Evolutionary conservation across 2,113 vertebrate species (phyloP).

Genomic region (Pithys albifrons): DNA sequence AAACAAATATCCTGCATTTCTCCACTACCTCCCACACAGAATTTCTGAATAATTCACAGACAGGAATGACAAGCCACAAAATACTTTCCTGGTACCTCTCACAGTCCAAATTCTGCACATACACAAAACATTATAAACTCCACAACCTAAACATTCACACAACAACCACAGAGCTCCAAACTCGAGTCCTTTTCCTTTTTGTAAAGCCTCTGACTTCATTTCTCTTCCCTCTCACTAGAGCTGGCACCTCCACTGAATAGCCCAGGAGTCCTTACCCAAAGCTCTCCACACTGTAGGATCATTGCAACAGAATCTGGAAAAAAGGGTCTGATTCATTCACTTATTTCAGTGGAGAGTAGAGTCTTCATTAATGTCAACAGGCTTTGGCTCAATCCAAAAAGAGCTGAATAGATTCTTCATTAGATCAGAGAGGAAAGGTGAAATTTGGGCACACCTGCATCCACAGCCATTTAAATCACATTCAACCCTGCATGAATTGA

Average conservation of each 20-base stretch:
- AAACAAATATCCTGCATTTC: not conserved
- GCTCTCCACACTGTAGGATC: not conserved
- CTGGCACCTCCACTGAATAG: not conserved
- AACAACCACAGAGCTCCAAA: not conserved
- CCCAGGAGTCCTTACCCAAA: not conserved
- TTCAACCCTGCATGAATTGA: not conserved
- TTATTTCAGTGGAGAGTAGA: not conserved
- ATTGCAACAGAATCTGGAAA: not conserved
- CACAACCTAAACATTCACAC: fast-evolving
- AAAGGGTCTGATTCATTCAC: not conserved
- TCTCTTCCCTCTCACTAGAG: fast-evolving
- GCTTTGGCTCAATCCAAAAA: not conserved
- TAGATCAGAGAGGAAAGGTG: conserved; percentile 26
- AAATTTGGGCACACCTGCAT: conserved; percentile 19
- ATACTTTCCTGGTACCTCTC: not conserved
- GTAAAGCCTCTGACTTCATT: fast-evolving
- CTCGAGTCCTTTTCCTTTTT: not conserved
- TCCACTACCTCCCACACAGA: not conserved
- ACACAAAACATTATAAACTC: not conserved
- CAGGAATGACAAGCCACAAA: not conserved
- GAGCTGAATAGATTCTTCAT: not conserved
- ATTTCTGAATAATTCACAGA: not conserved
- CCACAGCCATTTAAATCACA: conserved; percentile 7
- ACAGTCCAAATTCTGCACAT: not conserved
- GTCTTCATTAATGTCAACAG: not conserved